Conservation (phyloP, 2,888 invertebrate genomes). For the Pinctada fucata region DNA sequence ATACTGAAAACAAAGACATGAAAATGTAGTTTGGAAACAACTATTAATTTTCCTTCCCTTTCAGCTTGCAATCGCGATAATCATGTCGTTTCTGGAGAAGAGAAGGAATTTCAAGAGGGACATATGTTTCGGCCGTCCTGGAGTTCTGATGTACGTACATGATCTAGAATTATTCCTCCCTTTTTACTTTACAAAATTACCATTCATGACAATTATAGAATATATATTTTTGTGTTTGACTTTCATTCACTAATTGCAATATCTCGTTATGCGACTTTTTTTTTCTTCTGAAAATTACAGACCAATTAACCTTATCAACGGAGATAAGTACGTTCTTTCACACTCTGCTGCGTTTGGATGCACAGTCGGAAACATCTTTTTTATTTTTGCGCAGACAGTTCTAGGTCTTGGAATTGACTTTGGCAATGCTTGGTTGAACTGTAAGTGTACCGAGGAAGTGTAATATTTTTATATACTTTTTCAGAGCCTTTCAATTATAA, state of each 20-base stretch:
- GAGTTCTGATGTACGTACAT: not conserved
- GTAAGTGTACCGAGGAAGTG: not conserved
- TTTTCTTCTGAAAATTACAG: not conserved
- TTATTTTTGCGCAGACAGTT: not conserved
- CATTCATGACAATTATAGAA: not conserved
- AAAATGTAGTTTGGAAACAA: too few species aligned
- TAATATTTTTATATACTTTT: not conserved
- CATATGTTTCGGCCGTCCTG: not conserved
- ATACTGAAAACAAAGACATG: too few species aligned
- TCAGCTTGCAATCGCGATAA: not conserved
- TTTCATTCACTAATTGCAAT: too few species aligned
- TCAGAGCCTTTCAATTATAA: too few species aligned
- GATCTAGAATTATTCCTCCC: not conserved
- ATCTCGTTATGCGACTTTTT: too few species aligned
- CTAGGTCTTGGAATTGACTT: not conserved
- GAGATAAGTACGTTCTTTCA: not conserved
- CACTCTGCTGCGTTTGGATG: not conserved
- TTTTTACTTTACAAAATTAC: constrained; percentile 1
- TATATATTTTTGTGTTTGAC: not conserved
- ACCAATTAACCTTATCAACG: not conserved
- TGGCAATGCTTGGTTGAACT: not conserved
- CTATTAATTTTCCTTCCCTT: not conserved
- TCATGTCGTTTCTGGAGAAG: not conserved
- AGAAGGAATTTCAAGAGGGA: not conserved
- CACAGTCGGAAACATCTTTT: not conserved